Evolutionary conservation across 2,888 invertebrate species (phyloP).

Genomic region (Saturnia pavonia): DNA sequence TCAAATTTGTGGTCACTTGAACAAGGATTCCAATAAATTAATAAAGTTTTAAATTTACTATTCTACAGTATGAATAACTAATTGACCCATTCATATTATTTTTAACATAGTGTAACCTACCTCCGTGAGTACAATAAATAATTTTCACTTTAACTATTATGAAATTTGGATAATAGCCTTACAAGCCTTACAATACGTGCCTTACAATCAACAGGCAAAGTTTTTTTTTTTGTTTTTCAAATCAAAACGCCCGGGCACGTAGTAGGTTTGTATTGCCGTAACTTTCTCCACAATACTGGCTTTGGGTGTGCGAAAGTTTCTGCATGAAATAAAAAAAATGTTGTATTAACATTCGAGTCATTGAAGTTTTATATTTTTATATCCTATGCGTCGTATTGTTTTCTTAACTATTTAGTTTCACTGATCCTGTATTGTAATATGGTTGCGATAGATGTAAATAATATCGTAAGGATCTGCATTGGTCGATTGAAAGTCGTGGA

Average conservation of each 20-base stretch:
- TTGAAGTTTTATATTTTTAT: background rate
- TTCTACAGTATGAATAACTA: background rate
- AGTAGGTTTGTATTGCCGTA: conserved; percentile 43
- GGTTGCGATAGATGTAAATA: background rate
- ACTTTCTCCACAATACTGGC: conserved; percentile 49
- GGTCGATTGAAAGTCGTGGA: conserved; percentile 43
- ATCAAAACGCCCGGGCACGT: conserved; percentile 49
- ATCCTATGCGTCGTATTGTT: background rate
- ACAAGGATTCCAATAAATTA: background rate
- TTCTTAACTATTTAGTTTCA: background rate
- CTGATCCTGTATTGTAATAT: too few relatives aligned
- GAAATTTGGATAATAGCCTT: conserved; percentile 26
- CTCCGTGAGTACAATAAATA: conserved; percentile 6
- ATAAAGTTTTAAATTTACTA: background rate
- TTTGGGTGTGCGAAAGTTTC: conserved; percentile 35
- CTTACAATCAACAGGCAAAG: conserved; percentile 27
- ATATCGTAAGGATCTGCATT: conserved; percentile 35
- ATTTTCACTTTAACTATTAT: conserved; percentile 26
- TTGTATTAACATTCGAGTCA: background rate
- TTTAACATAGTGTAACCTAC: background rate
- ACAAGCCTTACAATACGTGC: conserved; percentile 34
- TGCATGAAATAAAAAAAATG: background rate
- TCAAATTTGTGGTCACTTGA: background rate
- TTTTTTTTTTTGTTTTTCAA: conserved; percentile 27
- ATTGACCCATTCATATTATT: background rate